A percentile compares a stretch with the other conserved stretches of the same genome.
phyloP scores from a whole-genome alignment of 2,888 invertebrate species.

The Aporophyla lueneburgensis region DNA sequence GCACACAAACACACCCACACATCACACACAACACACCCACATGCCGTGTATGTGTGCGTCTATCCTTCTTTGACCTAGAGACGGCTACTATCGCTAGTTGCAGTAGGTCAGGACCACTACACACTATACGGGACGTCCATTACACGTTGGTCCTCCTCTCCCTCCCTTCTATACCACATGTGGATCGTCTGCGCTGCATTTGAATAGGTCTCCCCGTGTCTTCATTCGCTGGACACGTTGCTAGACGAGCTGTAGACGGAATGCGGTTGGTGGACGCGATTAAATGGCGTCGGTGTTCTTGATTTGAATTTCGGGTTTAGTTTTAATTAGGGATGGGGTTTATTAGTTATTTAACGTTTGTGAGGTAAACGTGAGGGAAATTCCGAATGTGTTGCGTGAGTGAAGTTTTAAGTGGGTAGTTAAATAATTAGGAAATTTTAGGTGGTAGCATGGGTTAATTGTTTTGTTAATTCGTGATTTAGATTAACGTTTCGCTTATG shows the following conservation, averaged over 20 bases:
- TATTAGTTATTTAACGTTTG: slow-evolving; percentile 68
- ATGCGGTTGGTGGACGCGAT: slow-evolving; percentile 71
- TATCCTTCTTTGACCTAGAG: slow-evolving; percentile 91
- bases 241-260: slow-evolving; percentile 88
- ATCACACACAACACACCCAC: slow-evolving; percentile 45
- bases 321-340: slow-evolving; percentile 73
- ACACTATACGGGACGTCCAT: slow-evolving; percentile 82
- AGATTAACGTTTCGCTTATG: not conserved
- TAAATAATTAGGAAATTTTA: slow-evolving; percentile 31
- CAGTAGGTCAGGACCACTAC: slow-evolving; percentile 89
- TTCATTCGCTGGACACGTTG: slow-evolving; percentile 75
- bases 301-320: slow-evolving; percentile 71
- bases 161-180: slow-evolving; percentile 53
- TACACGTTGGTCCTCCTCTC: slow-evolving; percentile 69
- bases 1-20: slow-evolving; percentile 34
- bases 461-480: slow-evolving; percentile 23
- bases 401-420: slow-evolving; percentile 36
- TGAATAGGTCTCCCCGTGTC: slow-evolving; percentile 76
- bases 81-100: slow-evolving; percentile 82
- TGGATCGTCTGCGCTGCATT: slow-evolving; percentile 67
- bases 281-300: slow-evolving; percentile 60
- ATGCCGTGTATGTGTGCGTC: slow-evolving; percentile 82
- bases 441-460: slow-evolving; percentile 1
- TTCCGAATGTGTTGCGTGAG: slow-evolving; percentile 29
- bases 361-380: slow-evolving; percentile 49